A percentile compares a stretch with the other conserved stretches of the same genome.
These are phyloP conservation scores for Melinaea menophilus DNA, from an alignment of 2,888 invertebrate genomes.

Conservation along the genomic window DNA sequence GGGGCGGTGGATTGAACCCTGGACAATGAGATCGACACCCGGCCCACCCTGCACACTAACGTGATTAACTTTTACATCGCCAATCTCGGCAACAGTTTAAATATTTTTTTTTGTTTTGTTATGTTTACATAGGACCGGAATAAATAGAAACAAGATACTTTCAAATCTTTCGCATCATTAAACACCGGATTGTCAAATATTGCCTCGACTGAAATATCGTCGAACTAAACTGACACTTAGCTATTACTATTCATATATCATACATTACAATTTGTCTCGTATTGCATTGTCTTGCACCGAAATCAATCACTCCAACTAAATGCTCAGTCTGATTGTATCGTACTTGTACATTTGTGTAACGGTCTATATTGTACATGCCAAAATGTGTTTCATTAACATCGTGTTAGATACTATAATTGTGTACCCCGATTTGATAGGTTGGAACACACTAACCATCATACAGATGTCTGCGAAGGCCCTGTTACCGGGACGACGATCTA, in stretches of 20 bases:
- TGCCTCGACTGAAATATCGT: conserved; percentile 9
- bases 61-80: conserved; percentile 70
- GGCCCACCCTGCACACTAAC: conserved; percentile 60
- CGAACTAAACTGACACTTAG: conserved; percentile 10
- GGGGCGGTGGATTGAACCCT: conserved; percentile 57
- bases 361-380: neutral
- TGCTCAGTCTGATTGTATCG: conserved; percentile 8
- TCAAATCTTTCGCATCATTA: conserved; percentile 8
- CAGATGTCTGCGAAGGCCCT: conserved; percentile 24
- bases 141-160: conserved; percentile 4
- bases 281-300: conserved; percentile 26
- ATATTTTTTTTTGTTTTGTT: conserved; percentile 24
- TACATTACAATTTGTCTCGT: conserved; percentile 30
- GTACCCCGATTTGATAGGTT: neutral
- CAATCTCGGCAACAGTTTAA: conserved; percentile 45
- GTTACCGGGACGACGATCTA: conserved; percentile 41
- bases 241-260: conserved; percentile 15
- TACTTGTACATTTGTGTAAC: conserved; percentile 4
- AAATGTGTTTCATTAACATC: neutral
- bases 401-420: conserved; percentile 8
- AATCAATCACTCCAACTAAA: conserved; percentile 28
- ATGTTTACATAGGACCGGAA: conserved; percentile 17
- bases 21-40: conserved; percentile 68
- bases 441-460: conserved; percentile 16
- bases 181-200: conserved; percentile 4